These are phyloP conservation scores for Argopecten irradians DNA, from an alignment of 1,140 invertebrate genomes.

Conservation along the genomic window DNA sequence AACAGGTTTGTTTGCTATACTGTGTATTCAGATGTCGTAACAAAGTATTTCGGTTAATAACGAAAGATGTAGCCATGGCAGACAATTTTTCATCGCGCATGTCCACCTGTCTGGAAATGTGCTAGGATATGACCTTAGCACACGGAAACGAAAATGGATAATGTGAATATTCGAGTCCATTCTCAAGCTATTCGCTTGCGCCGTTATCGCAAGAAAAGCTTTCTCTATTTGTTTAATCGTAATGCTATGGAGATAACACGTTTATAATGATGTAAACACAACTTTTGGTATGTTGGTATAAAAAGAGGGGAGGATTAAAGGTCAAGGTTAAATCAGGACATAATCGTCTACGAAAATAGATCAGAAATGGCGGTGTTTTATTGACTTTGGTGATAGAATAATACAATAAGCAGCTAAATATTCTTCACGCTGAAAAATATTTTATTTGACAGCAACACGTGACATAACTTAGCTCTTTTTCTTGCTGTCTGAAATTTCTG, in stretches of 20 bases:
- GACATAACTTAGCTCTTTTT: too few species aligned
- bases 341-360: slow-evolving; percentile 10
- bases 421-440: too few species aligned
- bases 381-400: neutral
- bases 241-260: neutral
- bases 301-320: slow-evolving; percentile 21
- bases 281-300: neutral
- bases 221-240: neutral
- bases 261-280: neutral
- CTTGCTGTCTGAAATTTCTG: too few species aligned
- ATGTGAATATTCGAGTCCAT: neutral
- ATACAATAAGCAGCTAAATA: neutral
- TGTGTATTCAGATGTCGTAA: neutral
- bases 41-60: neutral
- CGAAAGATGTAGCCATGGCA: slow-evolving; percentile 12
- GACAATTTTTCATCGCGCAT: slow-evolving; percentile 16
- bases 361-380: slow-evolving; percentile 13
- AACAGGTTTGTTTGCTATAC: neutral
- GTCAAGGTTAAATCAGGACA: slow-evolving; percentile 16
- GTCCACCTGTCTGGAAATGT: slow-evolving; percentile 13
- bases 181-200: neutral
- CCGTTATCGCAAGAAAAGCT: neutral
- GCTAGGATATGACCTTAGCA: neutral
- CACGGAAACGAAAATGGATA: neutral
- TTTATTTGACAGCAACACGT: too few species aligned